phyloP scores from a whole-genome alignment of 2,888 invertebrate species.

The Emmelina monodactyla region DNA sequence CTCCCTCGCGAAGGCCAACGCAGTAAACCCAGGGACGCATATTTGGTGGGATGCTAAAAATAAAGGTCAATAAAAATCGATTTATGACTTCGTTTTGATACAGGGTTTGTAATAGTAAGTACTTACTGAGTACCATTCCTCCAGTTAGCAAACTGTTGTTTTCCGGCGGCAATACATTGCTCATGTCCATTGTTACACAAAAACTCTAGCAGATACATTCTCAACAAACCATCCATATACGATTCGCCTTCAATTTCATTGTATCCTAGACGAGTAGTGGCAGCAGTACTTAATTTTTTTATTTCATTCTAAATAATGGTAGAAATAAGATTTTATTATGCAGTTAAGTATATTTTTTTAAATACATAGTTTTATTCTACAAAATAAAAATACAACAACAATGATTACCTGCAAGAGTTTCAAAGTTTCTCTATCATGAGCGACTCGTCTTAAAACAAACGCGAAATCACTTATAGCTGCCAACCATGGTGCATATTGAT shows the following conservation, averaged over 20 bases:
- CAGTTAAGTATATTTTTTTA: background rate
- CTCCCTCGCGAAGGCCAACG: constrained; percentile 71
- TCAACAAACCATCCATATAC: constrained; percentile 59
- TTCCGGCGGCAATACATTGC: constrained; percentile 42
- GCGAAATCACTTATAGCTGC: constrained; percentile 64
- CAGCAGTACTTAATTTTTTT: constrained; percentile 41
- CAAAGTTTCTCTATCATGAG: constrained; percentile 31
- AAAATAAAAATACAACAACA: background rate
- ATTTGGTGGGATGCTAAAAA: constrained; percentile 35
- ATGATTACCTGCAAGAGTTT: constrained; percentile 30
- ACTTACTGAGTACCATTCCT: constrained; percentile 32
- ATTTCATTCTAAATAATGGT: constrained; percentile 35
- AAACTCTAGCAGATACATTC: constrained; percentile 63
- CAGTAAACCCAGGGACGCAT: constrained; percentile 79
- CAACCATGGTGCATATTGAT: constrained; percentile 74
- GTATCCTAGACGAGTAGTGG: constrained; percentile 58
- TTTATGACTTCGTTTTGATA: background rate
- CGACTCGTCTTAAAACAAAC: constrained; percentile 43
- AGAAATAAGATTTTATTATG: background rate
- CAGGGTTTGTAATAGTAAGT: background rate
- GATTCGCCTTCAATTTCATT: constrained; percentile 42
- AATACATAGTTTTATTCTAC: background rate
- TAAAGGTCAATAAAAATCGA: constrained; percentile 7
- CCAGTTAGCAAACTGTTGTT: constrained; percentile 41
- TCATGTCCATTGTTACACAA: constrained; percentile 57